Conservation (phyloP, 2,888 invertebrate genomes). For the Scaptomyza polygonia region DNA sequence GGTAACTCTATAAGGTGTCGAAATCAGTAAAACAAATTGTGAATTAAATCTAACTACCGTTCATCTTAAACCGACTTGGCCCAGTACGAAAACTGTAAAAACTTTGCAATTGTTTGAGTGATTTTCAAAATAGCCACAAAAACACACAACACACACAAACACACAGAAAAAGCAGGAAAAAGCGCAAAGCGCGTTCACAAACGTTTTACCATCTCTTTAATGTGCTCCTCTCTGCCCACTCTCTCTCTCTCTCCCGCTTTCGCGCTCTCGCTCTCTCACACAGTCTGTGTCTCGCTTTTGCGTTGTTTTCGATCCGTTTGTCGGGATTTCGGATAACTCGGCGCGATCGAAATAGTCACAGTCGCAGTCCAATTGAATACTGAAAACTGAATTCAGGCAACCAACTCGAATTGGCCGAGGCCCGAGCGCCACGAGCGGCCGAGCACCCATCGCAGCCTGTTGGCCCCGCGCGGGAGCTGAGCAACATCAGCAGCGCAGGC, state of each 20-base stretch:
- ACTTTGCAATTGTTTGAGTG: slow-evolving; percentile 28
- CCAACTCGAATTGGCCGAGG: slow-evolving; percentile 78
- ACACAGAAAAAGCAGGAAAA: slow-evolving; percentile 49
- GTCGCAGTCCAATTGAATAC: slow-evolving; percentile 79
- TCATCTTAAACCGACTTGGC: slow-evolving; percentile 3
- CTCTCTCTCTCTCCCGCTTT: slow-evolving; percentile 1
- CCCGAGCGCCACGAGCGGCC: slow-evolving; percentile 72
- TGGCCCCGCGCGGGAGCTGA: slow-evolving; percentile 60
- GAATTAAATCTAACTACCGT: slow-evolving; percentile 6
- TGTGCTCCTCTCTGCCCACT: slow-evolving; percentile 22
- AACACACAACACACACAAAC: slow-evolving; percentile 5
- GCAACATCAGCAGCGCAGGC: slow-evolving; percentile 57
- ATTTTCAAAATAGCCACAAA: slow-evolving; percentile 40
- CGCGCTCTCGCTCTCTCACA: not conserved
- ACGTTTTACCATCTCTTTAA: slow-evolving; percentile 54
- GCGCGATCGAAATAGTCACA: slow-evolving; percentile 60
- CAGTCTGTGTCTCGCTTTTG: slow-evolving; percentile 3
- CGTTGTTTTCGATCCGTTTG: slow-evolving; percentile 64
- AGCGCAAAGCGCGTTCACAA: slow-evolving; percentile 65
- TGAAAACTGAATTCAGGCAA: slow-evolving; percentile 82
- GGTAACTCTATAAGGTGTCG: no score
- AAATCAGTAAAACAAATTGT: no score
- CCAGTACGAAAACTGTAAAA: slow-evolving; percentile 13
- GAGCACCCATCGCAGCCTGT: slow-evolving; percentile 78
- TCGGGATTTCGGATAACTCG: slow-evolving; percentile 51